A percentile compares a stretch with the other conserved stretches of the same genome.
Evolutionary conservation across 2,888 invertebrate species (phyloP).

Genomic region (Panopea generosa): DNA sequence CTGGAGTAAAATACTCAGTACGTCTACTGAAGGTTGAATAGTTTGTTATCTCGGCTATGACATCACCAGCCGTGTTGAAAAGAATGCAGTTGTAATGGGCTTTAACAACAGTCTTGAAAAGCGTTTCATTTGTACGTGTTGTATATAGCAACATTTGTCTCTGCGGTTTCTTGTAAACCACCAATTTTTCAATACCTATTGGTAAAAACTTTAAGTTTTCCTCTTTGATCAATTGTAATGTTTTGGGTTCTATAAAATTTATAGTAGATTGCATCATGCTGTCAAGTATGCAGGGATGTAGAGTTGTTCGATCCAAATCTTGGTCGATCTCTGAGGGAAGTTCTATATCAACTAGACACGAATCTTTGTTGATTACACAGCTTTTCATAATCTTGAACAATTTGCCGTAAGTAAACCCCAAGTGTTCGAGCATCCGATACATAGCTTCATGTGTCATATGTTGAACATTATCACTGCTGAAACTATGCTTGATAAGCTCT

Average conservation of each 20-base stretch:
- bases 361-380: not conserved
- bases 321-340: not conserved
- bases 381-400: not conserved
- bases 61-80: not conserved
- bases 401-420: conserved; percentile 12
- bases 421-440: conserved; percentile 2
- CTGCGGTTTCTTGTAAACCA: not conserved
- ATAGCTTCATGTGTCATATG: not conserved
- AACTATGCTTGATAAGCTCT: too few species aligned
- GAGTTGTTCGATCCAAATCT: not conserved
- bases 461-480: too few species aligned
- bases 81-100: conserved; percentile 2
- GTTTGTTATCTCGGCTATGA: conserved; percentile 5
- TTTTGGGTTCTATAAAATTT: not conserved
- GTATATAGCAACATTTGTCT: not conserved
- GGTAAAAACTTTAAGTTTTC: not conserved
- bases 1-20: not conserved
- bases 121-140: not conserved
- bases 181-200: not conserved
- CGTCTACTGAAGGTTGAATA: not conserved
- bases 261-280: not conserved
- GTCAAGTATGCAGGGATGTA: conserved; percentile 16
- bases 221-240: not conserved
- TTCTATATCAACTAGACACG: not conserved
- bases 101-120: not conserved